phyloP scores from a whole-genome alignment of 2,888 invertebrate species.

The Dyspetes luteomarginatus region DNA sequence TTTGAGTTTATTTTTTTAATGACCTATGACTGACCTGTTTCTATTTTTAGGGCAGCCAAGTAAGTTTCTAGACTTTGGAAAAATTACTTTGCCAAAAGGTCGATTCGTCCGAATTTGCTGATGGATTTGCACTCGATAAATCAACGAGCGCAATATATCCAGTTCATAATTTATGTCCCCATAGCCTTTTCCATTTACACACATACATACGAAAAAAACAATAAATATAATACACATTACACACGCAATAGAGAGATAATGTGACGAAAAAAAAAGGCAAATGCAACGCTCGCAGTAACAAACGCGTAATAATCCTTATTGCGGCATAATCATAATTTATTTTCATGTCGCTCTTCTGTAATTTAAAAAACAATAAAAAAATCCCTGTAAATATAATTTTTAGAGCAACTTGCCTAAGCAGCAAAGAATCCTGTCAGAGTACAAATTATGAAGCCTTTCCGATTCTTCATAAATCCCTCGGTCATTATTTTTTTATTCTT shows the following conservation, averaged over 20 bases:
- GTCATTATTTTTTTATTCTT: background rate
- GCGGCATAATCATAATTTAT: too few relatives aligned
- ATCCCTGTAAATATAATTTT: too few relatives aligned
- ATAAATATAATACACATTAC: background rate
- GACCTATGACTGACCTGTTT: conserved; percentile 61
- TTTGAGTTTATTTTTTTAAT: conserved; percentile 24
- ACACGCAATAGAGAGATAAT: background rate
- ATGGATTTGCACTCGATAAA: conserved; percentile 6
- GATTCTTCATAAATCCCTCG: background rate
- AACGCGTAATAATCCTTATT: too few relatives aligned
- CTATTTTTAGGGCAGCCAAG: conserved; percentile 40
- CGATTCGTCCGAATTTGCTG: conserved; percentile 21
- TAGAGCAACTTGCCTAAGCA: too few relatives aligned
- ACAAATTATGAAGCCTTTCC: background rate
- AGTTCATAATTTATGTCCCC: background rate
- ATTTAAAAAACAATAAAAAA: too few relatives aligned
- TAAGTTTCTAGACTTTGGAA: conserved; percentile 65
- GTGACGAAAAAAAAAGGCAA: too few relatives aligned
- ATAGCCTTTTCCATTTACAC: background rate
- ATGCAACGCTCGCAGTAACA: too few relatives aligned
- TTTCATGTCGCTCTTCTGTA: too few relatives aligned
- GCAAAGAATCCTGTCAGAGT: background rate
- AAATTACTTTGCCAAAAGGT: conserved; percentile 64
- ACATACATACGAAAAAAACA: background rate
- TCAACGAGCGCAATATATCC: background rate